Conservation (phyloP, 2,797 vertebrate species). For the Pteronotus mesoamericanus region DNA sequence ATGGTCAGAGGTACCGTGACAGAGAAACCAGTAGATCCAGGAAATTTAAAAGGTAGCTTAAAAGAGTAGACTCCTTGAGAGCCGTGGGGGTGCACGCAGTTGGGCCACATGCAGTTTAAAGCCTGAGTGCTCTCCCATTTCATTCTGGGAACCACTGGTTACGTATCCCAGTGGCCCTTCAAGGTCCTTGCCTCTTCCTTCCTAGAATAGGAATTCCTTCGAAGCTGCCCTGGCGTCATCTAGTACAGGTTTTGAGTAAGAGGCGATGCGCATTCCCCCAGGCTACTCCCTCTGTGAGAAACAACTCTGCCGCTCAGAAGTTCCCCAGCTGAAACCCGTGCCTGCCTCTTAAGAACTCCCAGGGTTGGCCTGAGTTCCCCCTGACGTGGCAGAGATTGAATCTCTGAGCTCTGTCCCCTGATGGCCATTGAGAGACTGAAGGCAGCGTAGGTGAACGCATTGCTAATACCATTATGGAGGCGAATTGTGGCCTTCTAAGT, state of each 20-base stretch:
- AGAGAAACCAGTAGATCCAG: neutral
- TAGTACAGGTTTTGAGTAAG: neutral
- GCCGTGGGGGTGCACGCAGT: accelerated
- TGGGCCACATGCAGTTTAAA: neutral
- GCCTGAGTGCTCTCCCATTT: neutral
- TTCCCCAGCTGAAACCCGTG: neutral
- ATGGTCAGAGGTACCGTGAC: neutral
- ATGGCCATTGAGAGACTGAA: neutral
- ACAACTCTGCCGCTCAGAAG: neutral
- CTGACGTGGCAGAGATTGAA: neutral
- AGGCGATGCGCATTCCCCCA: neutral
- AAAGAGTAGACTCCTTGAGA: neutral
- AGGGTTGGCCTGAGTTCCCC: neutral
- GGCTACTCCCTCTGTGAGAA: neutral
- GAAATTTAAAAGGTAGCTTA: neutral
- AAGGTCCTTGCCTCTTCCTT: neutral
- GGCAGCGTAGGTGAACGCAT: neutral
- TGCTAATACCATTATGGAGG: neutral
- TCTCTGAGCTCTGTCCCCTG: neutral
- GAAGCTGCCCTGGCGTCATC: neutral
- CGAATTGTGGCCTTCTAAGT: neutral
- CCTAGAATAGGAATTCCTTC: neutral
- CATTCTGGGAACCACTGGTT: neutral
- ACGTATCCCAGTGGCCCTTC: neutral
- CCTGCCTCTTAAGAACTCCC: neutral